Percentiles rank a stretch among this genome's conserved stretches.
These are phyloP conservation scores for Eulemur rufifrons DNA, from an alignment of 2,113 vertebrate genomes.

Conservation along the genomic window DNA sequence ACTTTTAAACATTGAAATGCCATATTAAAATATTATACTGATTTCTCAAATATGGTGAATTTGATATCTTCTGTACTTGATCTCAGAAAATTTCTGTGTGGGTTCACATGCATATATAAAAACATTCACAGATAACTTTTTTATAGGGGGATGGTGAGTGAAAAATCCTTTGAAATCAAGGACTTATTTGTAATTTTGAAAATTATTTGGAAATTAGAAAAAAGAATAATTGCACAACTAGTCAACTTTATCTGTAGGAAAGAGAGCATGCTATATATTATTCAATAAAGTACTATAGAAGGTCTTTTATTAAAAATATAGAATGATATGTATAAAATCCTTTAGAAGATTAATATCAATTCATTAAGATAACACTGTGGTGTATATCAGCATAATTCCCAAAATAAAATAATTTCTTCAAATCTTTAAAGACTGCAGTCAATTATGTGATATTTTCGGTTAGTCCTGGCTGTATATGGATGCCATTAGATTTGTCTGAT, in stretches of 20 bases:
- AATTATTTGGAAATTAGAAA: background rate
- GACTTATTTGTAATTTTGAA: slow-evolving; percentile 10
- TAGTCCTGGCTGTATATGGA: background rate
- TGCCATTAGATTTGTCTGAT: background rate
- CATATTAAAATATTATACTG: background rate
- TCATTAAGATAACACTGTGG: background rate
- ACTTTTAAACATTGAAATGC: background rate
- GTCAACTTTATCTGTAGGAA: background rate
- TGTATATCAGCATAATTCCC: background rate
- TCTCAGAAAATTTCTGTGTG: background rate
- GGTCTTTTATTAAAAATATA: background rate
- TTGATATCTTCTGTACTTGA: background rate
- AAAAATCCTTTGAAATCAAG: background rate
- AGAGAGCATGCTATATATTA: background rate
- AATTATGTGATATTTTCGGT: background rate
- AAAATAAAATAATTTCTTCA: background rate
- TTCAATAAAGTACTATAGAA: background rate
- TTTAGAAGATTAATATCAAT: background rate
- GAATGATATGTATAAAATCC: background rate
- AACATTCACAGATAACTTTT: background rate
- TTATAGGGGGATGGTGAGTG: background rate
- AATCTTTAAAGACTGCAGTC: background rate
- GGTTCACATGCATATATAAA: background rate
- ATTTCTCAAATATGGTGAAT: background rate
- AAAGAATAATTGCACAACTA: background rate